These are phyloP conservation scores for Xiphophorus hellerii DNA, from an alignment of 2,113 vertebrate genomes.

Conservation along the genomic window DNA sequence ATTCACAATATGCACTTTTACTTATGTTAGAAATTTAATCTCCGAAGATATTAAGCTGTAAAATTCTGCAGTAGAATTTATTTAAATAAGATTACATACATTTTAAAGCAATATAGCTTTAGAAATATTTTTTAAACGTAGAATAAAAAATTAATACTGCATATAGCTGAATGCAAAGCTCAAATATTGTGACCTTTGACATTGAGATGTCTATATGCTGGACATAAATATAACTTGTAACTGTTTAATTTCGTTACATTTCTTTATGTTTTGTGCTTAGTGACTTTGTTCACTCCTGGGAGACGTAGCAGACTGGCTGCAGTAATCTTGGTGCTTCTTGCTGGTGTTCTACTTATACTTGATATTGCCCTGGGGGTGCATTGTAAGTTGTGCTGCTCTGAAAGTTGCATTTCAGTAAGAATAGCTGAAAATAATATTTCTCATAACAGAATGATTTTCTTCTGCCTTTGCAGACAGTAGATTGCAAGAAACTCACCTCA, in stretches of 20 bases:
- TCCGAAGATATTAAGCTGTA: too few species aligned
- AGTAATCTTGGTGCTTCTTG: conserved; percentile 29
- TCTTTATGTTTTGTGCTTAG: conserved; percentile 2
- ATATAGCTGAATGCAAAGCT: too few species aligned
- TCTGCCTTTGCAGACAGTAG: conserved; percentile 29
- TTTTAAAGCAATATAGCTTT: too few species aligned
- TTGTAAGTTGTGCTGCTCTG: conserved; percentile 32
- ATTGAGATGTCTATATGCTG: too few species aligned
- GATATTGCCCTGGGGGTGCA: conserved; percentile 41
- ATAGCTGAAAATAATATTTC: not conserved
- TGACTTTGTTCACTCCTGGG: not conserved
- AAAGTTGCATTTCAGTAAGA: too few species aligned
- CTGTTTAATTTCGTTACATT: not conserved
- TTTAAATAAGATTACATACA: too few species aligned
- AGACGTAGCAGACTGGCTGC: conserved; percentile 1
- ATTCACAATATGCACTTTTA: too few species aligned
- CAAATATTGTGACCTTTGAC: too few species aligned
- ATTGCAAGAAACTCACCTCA: conserved; percentile 17
- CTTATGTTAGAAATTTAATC: too few species aligned
- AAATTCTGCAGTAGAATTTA: too few species aligned
- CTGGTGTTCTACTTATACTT: conserved; percentile 32
- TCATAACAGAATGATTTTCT: not conserved
- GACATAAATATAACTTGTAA: not conserved
- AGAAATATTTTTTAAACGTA: too few species aligned
- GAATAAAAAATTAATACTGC: too few species aligned